Evolutionary conservation across 2,113 vertebrate genomes (phyloP).

Genomic region (Centrocercus urophasianus): DNA sequence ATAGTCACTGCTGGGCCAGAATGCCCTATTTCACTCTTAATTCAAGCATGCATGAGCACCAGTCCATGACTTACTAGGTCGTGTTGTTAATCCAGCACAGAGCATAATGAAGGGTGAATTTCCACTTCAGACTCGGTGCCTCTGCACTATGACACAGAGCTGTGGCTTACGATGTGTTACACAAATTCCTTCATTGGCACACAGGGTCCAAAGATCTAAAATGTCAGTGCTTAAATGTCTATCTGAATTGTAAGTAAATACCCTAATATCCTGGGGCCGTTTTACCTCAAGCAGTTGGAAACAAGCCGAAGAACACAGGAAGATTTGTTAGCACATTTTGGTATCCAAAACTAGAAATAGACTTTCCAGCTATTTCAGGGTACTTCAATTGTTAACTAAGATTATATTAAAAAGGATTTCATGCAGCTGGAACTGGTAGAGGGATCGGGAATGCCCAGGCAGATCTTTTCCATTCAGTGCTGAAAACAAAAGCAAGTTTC

Average conservation of each 20-base stretch:
- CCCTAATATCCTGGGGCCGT: neutral
- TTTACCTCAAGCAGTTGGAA: neutral
- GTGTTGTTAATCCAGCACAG: neutral
- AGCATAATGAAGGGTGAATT: neutral
- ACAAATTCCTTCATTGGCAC: neutral
- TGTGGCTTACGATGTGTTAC: neutral
- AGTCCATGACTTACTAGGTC: neutral
- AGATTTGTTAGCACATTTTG: neutral
- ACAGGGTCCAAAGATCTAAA: neutral
- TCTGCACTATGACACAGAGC: neutral
- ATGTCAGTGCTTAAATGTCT: neutral
- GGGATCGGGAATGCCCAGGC: neutral
- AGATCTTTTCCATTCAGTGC: neutral
- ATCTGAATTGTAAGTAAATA: neutral
- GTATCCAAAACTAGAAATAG: neutral
- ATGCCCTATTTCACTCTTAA: neutral
- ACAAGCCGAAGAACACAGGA: neutral
- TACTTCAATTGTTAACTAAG: neutral
- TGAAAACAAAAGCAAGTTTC: neutral
- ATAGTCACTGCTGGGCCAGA: neutral
- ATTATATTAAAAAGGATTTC: neutral
- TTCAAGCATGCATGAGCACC: accelerated
- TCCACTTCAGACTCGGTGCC: neutral
- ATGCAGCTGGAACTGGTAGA: neutral
- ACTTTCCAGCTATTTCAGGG: neutral